Evolutionary conservation across 2,113 vertebrate species (phyloP).

Genomic region (Donacobius atricapilla): DNA sequence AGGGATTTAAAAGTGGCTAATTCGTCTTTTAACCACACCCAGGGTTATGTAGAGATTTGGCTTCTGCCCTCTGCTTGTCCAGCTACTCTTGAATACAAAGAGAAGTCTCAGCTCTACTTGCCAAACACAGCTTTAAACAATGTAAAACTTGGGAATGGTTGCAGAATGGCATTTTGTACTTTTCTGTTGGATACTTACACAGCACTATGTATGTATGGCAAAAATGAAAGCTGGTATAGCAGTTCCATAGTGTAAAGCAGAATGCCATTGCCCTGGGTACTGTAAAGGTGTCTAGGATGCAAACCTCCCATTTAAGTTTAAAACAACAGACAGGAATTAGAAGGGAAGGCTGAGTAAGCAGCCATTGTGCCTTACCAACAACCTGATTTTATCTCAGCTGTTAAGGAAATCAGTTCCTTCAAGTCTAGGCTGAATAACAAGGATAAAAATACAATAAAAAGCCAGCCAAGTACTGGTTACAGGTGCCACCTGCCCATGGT

Average conservation of each 20-base stretch:
- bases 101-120: not conserved
- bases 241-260: not conserved
- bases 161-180: not conserved
- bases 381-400: not conserved
- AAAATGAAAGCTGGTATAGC: not conserved
- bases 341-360: not conserved
- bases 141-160: not conserved
- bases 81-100: not conserved
- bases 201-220: rapidly evolving
- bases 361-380: not conserved
- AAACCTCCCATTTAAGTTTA: not conserved
- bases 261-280: not conserved
- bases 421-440: not conserved
- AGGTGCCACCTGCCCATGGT: not conserved
- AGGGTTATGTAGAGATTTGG: not conserved
- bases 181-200: not conserved
- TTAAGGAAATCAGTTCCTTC: not conserved
- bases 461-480: not conserved
- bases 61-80: not conserved
- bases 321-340: not conserved
- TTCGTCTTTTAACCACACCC: not conserved
- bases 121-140: not conserved
- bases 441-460: not conserved
- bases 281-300: not conserved
- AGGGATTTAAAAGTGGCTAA: not conserved